Evolutionary conservation across 2,888 invertebrate species (phyloP).

Genomic region (Stenolophus ochropezus): DNA sequence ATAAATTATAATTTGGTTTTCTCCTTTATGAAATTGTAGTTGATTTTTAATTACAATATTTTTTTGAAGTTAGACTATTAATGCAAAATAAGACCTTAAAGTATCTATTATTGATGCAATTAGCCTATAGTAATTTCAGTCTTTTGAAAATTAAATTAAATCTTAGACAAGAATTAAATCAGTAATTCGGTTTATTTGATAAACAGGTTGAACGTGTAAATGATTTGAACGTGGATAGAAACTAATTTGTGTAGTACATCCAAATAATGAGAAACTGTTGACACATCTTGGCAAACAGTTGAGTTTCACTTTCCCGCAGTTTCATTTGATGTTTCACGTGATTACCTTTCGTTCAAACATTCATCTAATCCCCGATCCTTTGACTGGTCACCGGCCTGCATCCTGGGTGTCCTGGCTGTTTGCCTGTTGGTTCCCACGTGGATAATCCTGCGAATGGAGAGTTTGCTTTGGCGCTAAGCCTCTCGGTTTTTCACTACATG

Average conservation of each 20-base stretch:
- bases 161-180: too few species aligned
- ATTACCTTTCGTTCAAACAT: constrained; percentile 44
- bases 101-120: too few species aligned
- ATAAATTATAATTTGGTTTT: too few species aligned
- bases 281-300: not conserved
- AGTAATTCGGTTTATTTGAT: too few species aligned
- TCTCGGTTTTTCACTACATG: not conserved
- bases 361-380: constrained; percentile 40
- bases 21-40: too few species aligned
- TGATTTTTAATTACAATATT: too few species aligned
- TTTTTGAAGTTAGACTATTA: too few species aligned
- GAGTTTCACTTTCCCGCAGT: not conserved
- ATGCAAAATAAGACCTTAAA: too few species aligned
- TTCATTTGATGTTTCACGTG: constrained; percentile 41
- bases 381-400: constrained; percentile 8
- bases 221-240: too few species aligned
- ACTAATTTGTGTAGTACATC: not conserved
- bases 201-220: too few species aligned
- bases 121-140: too few species aligned
- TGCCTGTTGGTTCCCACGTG: not conserved
- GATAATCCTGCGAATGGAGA: not conserved
- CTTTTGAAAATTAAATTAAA: too few species aligned
- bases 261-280: not conserved
- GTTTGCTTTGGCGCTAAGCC: not conserved
- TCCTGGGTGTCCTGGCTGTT: not conserved